Conservation (phyloP, 2,888 invertebrate species). For the Lissocephala sabroskyi region DNA sequence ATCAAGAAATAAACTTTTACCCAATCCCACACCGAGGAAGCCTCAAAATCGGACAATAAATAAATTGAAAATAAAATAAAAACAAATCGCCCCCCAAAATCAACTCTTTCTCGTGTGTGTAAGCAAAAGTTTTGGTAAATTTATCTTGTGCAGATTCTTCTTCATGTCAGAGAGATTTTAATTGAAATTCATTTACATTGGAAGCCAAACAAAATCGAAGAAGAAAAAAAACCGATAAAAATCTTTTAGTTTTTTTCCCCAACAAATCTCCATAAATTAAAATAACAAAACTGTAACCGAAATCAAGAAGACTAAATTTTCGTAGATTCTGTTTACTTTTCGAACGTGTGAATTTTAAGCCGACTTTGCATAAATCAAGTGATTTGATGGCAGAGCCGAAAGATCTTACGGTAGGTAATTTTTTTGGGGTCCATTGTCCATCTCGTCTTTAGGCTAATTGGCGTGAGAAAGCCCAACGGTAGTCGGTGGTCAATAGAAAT, state of each 20-base stretch:
- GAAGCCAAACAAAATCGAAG: slow-evolving; percentile 33
- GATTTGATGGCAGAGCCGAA: background rate
- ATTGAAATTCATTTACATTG: slow-evolving; percentile 63
- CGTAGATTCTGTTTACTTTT: background rate
- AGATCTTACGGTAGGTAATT: background rate
- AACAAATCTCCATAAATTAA: slow-evolving; percentile 60
- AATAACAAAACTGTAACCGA: slow-evolving; percentile 19
- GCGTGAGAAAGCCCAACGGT: too few species aligned
- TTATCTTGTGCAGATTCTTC: too few species aligned
- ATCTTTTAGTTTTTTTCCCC: too few species aligned
- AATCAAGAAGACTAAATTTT: slow-evolving; percentile 4
- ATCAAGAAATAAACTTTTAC: too few species aligned
- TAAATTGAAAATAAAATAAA: slow-evolving; percentile 24
- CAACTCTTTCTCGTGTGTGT: slow-evolving; percentile 30
- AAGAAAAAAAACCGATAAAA: slow-evolving; percentile 39
- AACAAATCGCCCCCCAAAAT: slow-evolving; percentile 1
- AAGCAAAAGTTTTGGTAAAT: background rate
- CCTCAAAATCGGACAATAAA: slow-evolving; percentile 20
- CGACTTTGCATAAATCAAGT: background rate
- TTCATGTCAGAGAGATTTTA: slow-evolving; percentile 30
- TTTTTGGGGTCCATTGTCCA: too few species aligned
- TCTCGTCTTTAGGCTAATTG: too few species aligned
- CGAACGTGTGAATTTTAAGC: slow-evolving; percentile 5
- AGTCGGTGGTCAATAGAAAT: too few species aligned
- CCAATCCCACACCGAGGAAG: too few species aligned